Evolutionary conservation across 2,113 vertebrate species (phyloP).

Genomic region (Triplophysa rosa): DNA sequence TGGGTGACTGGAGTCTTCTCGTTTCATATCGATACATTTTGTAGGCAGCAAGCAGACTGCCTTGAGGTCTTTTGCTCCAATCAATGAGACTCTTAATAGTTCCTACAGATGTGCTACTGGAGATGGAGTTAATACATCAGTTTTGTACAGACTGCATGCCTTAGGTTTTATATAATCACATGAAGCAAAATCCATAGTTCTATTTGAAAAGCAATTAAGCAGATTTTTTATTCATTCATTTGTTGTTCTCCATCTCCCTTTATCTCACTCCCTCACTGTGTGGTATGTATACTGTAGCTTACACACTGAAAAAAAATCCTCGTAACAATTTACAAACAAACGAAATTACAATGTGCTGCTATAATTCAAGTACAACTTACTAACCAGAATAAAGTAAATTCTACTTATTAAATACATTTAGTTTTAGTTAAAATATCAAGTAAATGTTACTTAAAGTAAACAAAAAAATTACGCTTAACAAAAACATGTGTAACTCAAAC

Average conservation of each 20-base stretch:
- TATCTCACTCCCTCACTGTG: neutral
- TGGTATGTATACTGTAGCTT: neutral
- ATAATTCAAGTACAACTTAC: no score
- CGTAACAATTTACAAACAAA: no score
- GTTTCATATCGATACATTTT: conserved; percentile 23
- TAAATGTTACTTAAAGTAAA: no score
- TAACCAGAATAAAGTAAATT: no score
- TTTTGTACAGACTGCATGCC: conserved; percentile 33
- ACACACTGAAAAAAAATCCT: no score
- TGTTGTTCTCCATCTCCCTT: conserved; percentile 13
- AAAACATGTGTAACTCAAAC: no score
- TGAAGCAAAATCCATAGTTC: conserved; percentile 46
- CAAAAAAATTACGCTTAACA: no score
- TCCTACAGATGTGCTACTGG: conserved; percentile 45
- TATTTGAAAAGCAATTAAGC: conserved; percentile 15
- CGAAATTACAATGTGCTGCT: no score
- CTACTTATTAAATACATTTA: no score
- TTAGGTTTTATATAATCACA: conserved; percentile 45
- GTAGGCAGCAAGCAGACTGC: conserved; percentile 10
- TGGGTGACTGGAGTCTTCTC: neutral
- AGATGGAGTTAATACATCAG: conserved; percentile 25
- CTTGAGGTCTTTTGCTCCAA: conserved; percentile 35
- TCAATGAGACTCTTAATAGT: conserved; percentile 42
- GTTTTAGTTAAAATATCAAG: no score
- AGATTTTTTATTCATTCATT: conserved; percentile 12